Percentiles rank a stretch among this genome's conserved stretches.
Evolutionary conservation across 2,113 vertebrate species (phyloP).

Genomic region (Dasyprocta punctata): DNA sequence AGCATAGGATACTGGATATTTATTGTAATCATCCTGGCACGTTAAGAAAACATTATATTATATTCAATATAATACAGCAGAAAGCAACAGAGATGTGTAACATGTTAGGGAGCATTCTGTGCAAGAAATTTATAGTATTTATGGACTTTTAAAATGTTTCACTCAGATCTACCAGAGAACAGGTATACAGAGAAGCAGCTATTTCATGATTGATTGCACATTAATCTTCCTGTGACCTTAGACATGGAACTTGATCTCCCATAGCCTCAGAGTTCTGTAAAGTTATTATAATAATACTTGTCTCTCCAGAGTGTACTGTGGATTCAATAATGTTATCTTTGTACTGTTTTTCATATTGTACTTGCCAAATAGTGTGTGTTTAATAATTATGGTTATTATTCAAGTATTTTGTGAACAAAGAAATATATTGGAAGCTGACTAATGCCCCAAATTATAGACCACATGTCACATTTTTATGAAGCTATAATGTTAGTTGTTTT

Average conservation of each 20-base stretch:
- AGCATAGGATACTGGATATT: not conserved
- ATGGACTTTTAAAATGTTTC: not conserved
- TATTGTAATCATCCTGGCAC: not conserved
- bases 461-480: not conserved
- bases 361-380: not conserved
- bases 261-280: not conserved
- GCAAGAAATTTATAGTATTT: not conserved
- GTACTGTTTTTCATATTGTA: not conserved
- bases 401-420: not conserved
- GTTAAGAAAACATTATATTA: constrained; percentile 10
- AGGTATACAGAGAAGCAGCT: not conserved
- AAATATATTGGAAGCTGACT: not conserved
- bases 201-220: not conserved
- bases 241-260: not conserved
- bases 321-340: not conserved
- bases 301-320: not conserved
- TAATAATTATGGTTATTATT: constrained; percentile 14
- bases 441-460: not conserved
- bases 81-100: not conserved
- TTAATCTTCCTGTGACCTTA: not conserved
- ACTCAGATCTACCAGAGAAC: not conserved
- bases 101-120: not conserved
- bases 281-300: not conserved
- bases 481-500: not conserved
- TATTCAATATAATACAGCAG: not conserved